A percentile compares a stretch with the other conserved stretches of the same genome.
These are phyloP conservation scores for Eulithis testata DNA, from an alignment of 2,888 invertebrate species.

Conservation along the genomic window DNA sequence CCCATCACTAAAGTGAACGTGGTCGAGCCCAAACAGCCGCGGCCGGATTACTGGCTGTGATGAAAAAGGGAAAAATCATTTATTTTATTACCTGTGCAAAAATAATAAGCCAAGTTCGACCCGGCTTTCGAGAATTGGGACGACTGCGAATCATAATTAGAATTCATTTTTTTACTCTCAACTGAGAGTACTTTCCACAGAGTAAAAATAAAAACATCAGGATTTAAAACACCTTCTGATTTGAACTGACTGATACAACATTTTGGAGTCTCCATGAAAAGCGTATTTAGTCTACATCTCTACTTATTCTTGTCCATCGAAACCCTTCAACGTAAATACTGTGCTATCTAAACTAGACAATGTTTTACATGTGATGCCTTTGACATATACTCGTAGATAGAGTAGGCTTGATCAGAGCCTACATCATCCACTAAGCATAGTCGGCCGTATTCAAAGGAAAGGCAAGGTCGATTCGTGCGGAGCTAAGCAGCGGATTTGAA, in stretches of 20 bases:
- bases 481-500: too few relatives aligned
- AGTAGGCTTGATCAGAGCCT: too few relatives aligned
- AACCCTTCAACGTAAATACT: too few relatives aligned
- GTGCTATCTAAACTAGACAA: too few relatives aligned
- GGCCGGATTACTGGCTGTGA: constrained; percentile 51
- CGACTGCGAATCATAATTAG: constrained; percentile 55
- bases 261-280: too few relatives aligned
- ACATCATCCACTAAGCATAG: too few relatives aligned
- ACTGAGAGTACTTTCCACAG: constrained; percentile 15
- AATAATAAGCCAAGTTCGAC: constrained; percentile 61
- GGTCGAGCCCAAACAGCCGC: constrained; percentile 43
- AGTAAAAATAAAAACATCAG: constrained; percentile 9
- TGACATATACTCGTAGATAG: too few relatives aligned
- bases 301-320: too few relatives aligned
- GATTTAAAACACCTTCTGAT: constrained; percentile 11
- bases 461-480: too few relatives aligned
- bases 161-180: constrained; percentile 35
- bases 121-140: constrained; percentile 49
- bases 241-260: background rate
- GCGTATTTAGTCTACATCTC: too few relatives aligned
- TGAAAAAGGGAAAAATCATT: constrained; percentile 71
- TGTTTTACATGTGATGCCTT: too few relatives aligned
- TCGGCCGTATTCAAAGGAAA: too few relatives aligned
- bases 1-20: constrained; percentile 44
- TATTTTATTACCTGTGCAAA: constrained; percentile 70